Conservation (phyloP, 2,113 vertebrate species). For the Lepus americanus region DNA sequence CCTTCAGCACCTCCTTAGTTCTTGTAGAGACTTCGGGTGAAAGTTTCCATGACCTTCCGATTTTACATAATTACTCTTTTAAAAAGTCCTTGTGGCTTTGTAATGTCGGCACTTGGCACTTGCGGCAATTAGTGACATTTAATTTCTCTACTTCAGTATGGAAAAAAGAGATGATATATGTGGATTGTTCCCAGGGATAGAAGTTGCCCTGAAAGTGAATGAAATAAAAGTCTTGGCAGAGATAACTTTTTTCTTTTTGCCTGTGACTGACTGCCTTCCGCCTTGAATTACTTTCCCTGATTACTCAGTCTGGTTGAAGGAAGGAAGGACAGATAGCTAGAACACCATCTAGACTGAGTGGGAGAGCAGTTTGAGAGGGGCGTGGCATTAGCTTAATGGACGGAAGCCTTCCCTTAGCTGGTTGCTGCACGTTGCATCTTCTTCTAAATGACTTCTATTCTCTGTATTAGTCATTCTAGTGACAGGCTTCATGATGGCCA, state of each 20-base stretch:
- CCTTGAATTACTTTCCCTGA: slow-evolving; percentile 44
- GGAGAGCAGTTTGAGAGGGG: background rate
- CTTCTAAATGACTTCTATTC: slow-evolving; percentile 56
- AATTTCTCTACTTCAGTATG: slow-evolving; percentile 79
- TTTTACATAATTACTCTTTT: slow-evolving; percentile 76
- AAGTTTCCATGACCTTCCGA: slow-evolving; percentile 73
- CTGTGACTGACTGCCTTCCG: slow-evolving; percentile 22
- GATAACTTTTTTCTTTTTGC: background rate
- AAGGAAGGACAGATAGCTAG: slow-evolving; percentile 18
- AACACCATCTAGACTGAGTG: slow-evolving; percentile 41
- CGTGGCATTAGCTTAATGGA: slow-evolving; percentile 16
- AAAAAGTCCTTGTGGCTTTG: slow-evolving; percentile 79
- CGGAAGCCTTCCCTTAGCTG: slow-evolving; percentile 36
- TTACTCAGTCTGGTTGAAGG: slow-evolving; percentile 28
- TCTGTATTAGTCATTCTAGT: slow-evolving; percentile 67
- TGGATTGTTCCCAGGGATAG: slow-evolving; percentile 70
- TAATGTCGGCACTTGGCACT: slow-evolving; percentile 74
- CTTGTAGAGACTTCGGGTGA: slow-evolving; percentile 53
- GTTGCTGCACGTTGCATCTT: slow-evolving; percentile 22
- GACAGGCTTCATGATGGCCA: slow-evolving; percentile 69
- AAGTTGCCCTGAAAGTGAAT: slow-evolving; percentile 75
- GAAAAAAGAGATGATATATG: slow-evolving; percentile 76
- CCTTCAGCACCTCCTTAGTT: slow-evolving; percentile 54
- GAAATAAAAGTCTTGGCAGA: slow-evolving; percentile 66
- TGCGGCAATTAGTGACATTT: slow-evolving; percentile 80